These are phyloP conservation scores for Melanogrammus aeglefinus DNA, from an alignment of 2,797 vertebrate species.

Conservation along the genomic window DNA sequence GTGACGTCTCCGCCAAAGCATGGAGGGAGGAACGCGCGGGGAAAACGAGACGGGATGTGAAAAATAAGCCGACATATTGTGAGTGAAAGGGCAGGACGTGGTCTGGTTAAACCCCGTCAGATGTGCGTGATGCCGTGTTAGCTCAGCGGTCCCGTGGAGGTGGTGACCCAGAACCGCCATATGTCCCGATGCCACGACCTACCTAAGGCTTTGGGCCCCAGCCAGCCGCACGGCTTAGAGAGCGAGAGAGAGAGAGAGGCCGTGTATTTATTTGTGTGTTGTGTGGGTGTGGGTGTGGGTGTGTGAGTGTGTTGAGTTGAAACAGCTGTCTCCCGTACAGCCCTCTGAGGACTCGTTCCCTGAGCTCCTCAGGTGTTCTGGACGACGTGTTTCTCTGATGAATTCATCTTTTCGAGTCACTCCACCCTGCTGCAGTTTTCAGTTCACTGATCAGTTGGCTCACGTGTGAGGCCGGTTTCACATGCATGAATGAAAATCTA, in stretches of 20 bases:
- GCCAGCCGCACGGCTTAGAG: slow-evolving; percentile 19
- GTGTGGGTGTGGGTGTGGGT: neutral
- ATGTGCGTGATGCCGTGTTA: slow-evolving; percentile 57
- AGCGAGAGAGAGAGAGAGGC: no score
- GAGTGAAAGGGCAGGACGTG: slow-evolving; percentile 8
- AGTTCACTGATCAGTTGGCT: neutral
- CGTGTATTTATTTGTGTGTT: no score
- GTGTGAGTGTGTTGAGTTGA: slow-evolving; percentile 20
- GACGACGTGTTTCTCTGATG: slow-evolving; percentile 1
- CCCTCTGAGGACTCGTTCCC: slow-evolving; percentile 47
- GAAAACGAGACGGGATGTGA: neutral
- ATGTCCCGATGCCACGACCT: slow-evolving; percentile 30
- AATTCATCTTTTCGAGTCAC: neutral
- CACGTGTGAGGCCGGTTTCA: neutral
- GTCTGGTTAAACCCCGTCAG: slow-evolving; percentile 43
- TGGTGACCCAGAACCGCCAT: slow-evolving; percentile 57
- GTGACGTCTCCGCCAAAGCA: neutral
- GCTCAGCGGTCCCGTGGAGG: slow-evolving; percentile 46
- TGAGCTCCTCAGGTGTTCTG: slow-evolving; percentile 48
- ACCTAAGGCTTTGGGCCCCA: slow-evolving; percentile 31
- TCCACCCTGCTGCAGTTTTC: neutral
- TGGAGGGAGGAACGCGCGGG: neutral
- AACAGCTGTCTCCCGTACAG: slow-evolving; percentile 54
- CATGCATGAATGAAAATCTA: neutral
- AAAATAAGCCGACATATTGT: slow-evolving; percentile 5